These are phyloP conservation scores for Erannis defoliaria DNA, from an alignment of 2,888 invertebrate species.

Conservation along the genomic window DNA sequence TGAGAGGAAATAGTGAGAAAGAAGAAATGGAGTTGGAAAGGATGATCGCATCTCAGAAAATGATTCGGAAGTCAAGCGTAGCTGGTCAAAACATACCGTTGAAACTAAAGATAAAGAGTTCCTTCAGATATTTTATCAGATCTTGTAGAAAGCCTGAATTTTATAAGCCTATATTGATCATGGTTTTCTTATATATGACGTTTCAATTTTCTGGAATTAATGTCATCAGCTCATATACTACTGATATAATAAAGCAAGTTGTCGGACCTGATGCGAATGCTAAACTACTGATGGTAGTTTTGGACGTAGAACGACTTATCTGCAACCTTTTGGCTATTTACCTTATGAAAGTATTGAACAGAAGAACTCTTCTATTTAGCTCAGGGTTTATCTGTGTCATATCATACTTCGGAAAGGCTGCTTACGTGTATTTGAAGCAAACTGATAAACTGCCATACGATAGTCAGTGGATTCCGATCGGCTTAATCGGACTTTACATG, in stretches of 20 bases:
- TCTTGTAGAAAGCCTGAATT: slow-evolving; percentile 83
- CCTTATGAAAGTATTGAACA: slow-evolving; percentile 86
- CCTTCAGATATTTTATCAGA: slow-evolving; percentile 59
- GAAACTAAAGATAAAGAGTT: slow-evolving; percentile 53
- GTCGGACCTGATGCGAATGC: slow-evolving; percentile 88
- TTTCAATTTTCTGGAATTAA: slow-evolving; percentile 91
- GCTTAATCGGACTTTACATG: slow-evolving; percentile 85
- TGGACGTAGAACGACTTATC: slow-evolving; percentile 88
- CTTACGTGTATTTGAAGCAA: slow-evolving; percentile 72
- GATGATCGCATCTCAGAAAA: slow-evolving; percentile 76
- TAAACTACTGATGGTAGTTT: slow-evolving; percentile 87
- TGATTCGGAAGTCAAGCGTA: slow-evolving; percentile 67
- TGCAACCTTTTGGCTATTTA: slow-evolving; percentile 88
- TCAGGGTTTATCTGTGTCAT: slow-evolving; percentile 87
- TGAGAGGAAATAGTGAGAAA: slow-evolving; percentile 80
- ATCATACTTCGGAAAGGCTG: slow-evolving; percentile 85
- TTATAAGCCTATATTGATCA: slow-evolving; percentile 86
- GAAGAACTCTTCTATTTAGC: slow-evolving; percentile 87
- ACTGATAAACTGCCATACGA: slow-evolving; percentile 63
- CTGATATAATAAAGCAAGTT: slow-evolving; percentile 87
- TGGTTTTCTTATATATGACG: slow-evolving; percentile 88
- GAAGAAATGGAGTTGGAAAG: slow-evolving; percentile 77
- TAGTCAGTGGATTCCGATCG: slow-evolving; percentile 80
- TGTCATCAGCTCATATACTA: slow-evolving; percentile 90
- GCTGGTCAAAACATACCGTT: slow-evolving; percentile 59